Conservation (phyloP, 2,113 vertebrate genomes). For the Eulacestoma nigropectus region DNA sequence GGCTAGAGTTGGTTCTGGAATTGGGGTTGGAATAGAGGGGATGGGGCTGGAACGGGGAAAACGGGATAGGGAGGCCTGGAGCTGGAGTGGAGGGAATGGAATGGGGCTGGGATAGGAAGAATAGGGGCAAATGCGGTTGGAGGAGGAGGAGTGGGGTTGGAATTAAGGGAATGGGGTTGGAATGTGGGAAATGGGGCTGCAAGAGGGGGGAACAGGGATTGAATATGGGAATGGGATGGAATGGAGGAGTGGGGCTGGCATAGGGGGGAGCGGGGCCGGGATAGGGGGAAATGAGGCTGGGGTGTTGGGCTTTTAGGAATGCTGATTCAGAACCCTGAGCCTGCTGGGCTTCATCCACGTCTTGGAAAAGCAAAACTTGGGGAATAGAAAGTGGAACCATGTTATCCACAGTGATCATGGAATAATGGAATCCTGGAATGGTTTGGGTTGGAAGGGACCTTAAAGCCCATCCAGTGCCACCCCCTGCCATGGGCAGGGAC, state of each 20-base stretch:
- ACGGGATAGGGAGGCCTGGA: background rate
- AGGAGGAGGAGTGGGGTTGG: background rate
- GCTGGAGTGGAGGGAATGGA: background rate
- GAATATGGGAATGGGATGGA: background rate
- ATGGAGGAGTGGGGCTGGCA: background rate
- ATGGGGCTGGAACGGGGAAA: background rate
- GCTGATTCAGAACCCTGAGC: background rate
- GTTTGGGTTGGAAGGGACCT: background rate
- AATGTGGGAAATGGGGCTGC: background rate
- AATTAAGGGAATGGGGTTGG: too few relatives aligned
- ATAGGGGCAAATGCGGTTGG: fast-evolving
- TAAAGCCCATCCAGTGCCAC: fast-evolving
- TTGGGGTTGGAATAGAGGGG: background rate
- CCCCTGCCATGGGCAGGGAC: background rate
- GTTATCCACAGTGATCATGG: background rate
- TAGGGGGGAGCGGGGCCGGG: too few relatives aligned
- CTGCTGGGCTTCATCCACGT: fast-evolving
- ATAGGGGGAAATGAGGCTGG: too few relatives aligned
- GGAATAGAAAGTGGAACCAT: background rate
- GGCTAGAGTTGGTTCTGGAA: background rate
- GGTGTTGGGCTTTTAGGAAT: background rate
- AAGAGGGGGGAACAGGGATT: too few relatives aligned
- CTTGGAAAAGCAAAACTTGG: fast-evolving
- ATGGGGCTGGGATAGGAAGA: too few relatives aligned
- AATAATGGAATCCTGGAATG: background rate